These are phyloP conservation scores for Cheilinus undulatus DNA, from an alignment of 2,113 vertebrate species.

Conservation along the genomic window DNA sequence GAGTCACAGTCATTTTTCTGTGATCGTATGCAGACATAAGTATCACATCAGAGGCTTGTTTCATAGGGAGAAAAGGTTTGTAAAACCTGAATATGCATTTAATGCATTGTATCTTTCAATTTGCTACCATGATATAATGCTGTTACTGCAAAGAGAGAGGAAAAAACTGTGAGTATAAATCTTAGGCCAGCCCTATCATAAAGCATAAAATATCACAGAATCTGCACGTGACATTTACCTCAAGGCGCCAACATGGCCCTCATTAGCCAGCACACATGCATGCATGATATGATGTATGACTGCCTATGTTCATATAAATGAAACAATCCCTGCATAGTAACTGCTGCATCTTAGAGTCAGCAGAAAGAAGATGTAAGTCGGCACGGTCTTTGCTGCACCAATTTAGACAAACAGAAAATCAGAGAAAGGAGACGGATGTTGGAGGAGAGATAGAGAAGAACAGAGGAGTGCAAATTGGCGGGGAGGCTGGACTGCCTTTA, in stretches of 20 bases:
- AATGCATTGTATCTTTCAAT: too few species aligned
- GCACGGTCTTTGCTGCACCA: conserved; percentile 32
- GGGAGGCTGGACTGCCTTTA: conserved; percentile 10
- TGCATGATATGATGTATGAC: conserved; percentile 26
- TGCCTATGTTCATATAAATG: conserved; percentile 2
- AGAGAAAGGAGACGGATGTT: conserved; percentile 5
- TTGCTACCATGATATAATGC: too few species aligned
- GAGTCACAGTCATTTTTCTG: too few species aligned
- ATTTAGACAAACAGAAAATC: conserved; percentile 43
- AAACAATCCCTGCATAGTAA: conserved; percentile 44
- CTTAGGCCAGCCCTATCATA: too few species aligned
- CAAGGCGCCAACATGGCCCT: conserved; percentile 9
- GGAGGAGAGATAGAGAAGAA: conserved; percentile 11
- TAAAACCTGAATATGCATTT: too few species aligned
- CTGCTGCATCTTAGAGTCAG: conserved; percentile 48
- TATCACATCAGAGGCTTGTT: too few species aligned
- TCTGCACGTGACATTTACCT: neutral
- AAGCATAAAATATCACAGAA: neutral
- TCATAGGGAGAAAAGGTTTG: too few species aligned
- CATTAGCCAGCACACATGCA: conserved; percentile 23
- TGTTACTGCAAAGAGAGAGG: neutral
- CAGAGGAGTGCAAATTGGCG: conserved; percentile 3
- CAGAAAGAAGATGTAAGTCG: conserved; percentile 51
- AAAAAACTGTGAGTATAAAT: too few species aligned
- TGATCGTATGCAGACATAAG: too few species aligned